Evolutionary conservation across 2,888 invertebrate genomes (phyloP), one percentile per base, ranked within the genome.

Genomic region (Drosophila engyochracea): DNA sequence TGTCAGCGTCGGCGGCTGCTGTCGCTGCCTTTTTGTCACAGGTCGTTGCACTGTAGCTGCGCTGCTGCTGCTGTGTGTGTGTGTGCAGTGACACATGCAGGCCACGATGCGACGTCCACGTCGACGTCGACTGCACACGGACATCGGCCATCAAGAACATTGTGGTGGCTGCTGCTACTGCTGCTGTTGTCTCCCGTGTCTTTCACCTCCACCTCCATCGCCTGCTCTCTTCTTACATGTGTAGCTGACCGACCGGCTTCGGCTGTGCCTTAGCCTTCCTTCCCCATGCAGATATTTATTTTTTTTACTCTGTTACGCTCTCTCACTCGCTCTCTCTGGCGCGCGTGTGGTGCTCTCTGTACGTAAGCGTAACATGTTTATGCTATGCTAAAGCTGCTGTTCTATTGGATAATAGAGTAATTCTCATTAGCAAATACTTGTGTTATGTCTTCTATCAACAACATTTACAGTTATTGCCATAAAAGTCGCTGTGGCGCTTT

Each of bases 31-130:
- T 86, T 88, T 90, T 86, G 85, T 86, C 85, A 86, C 85, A 86
- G 85, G 85, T 86, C 85, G 85, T 86, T 86, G 85, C 85, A 86
- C 85, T 88, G 81, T 76, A 74, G 54, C 72, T 73, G 71, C 66
- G 60, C 67, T 47, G 25, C 47, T 47, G 22, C 22, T 47, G 47
- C 14, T 88, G 39, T 39, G n/a, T 22, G 35, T 54, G 55, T 30
- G 28, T 57, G 81, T 83, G 83, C 84, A 84, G 75, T 85, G 90
- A 85, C 85, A 85, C 88, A 85, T 87, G 90, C 85, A 90, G 85
- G 88, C 88, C 83, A 82, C 65, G 65, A 68, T 47, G 52, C 69
- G 64, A 54, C 66, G 55, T 57, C 69, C 66, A 30, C 70, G 55
- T 52, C 69, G 73, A 41, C 70, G 62, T 57, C 74, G 66, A 67